Base-by-base conservation (phyloP, 2,888 invertebrate genomes). In the Drosophila neonasuta region DNA sequence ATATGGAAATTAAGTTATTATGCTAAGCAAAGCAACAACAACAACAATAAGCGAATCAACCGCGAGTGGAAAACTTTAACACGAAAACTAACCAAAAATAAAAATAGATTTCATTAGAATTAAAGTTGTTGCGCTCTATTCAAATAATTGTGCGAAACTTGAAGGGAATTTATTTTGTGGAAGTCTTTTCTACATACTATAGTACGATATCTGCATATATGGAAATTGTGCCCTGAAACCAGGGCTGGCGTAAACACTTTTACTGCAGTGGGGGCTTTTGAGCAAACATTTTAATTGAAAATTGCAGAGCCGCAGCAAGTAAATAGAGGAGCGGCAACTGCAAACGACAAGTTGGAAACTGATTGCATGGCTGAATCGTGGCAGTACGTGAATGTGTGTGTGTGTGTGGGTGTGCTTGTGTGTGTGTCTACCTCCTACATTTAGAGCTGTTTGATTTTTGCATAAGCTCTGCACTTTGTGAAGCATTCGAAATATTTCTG, bases 201-300 rank as follows among this genome's bases (percentile, higher is more conserved):
- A 24, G 24, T 24, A 24, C 24, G 10, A 10, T 48, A 57, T 29
- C 44, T 15, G 46, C 56, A 48, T 50, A 50, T 44, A 56, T 62
- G 62, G 42, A 56, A 59, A 59, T 56, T n/a, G n/a, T 13, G 17
- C 15, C 13, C 9, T 29, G 13, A 11, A 51, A 32, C 30, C 34
- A 46, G 56, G 46, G 56, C 44, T 44, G 44, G 49, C 61, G 55
- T 62, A 55, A 68, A 61, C 39, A 20, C 32, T n/a, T 44, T 30
- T 11, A 42, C 58, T 56, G 57, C 54, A 62, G 42, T n/a, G 11
- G 13, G 36, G 46, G 55, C 54, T 52, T 69, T 68, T 65, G 71
- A 63, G 75, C 69, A 80, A 86, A 77, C 71, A 84, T 84, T 86
- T 84, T 84, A 84, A 84, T 86, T 86, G 82, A 79, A 82, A 85